These are phyloP conservation scores for Manis crassicaudata DNA, from an alignment of 2,797 vertebrate genomes.

Conservation along the genomic window DNA sequence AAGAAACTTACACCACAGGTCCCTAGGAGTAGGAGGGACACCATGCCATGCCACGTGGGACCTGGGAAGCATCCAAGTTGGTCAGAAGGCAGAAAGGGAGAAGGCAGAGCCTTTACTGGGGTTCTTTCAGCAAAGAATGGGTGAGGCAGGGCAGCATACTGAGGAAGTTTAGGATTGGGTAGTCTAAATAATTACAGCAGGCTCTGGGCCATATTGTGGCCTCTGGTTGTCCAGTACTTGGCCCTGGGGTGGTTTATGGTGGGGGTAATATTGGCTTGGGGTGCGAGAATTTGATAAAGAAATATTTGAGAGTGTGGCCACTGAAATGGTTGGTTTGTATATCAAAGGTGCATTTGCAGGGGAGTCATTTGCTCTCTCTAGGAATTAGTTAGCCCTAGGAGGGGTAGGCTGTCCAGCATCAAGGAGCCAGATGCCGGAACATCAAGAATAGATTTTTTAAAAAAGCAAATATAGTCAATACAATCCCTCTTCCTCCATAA, in stretches of 20 bases:
- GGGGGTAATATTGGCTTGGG: neutral
- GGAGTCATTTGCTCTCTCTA: too few species aligned
- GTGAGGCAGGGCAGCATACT: neutral
- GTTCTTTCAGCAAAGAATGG: neutral
- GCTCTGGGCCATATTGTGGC: neutral
- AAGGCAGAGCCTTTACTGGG: too few species aligned
- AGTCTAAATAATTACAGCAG: neutral
- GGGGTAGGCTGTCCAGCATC: neutral
- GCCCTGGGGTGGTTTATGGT: neutral
- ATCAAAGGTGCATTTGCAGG: neutral
- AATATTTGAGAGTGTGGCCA: neutral
- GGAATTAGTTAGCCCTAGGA: neutral
- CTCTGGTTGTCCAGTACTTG: neutral
- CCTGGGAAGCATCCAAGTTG: neutral
- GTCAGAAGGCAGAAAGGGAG: too few species aligned
- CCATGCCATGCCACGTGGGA: neutral
- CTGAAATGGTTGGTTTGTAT: neutral
- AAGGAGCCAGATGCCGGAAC: neutral
- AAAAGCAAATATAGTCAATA: neutral
- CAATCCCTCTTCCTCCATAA: neutral
- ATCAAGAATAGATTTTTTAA: neutral
- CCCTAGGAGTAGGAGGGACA: neutral
- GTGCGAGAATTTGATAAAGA: neutral
- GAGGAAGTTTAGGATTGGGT: neutral
- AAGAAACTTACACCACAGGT: neutral